Evolutionary conservation across 2,113 vertebrate species (phyloP).

Genomic region (Grantiella picta): DNA sequence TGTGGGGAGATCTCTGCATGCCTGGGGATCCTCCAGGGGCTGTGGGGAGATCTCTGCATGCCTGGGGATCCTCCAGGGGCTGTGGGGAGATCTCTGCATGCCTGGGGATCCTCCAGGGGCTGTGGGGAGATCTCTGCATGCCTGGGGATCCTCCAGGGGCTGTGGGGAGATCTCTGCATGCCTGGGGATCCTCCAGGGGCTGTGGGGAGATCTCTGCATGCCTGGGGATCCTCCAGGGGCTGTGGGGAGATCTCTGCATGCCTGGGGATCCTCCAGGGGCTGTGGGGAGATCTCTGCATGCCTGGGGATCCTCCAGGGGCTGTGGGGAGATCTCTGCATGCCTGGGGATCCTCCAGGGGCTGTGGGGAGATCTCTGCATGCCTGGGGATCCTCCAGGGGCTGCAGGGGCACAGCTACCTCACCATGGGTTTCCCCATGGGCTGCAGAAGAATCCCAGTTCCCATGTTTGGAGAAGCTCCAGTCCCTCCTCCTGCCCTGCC

Average conservation of each 20-base stretch:
- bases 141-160: too few relatives aligned
- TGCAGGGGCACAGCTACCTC: background rate
- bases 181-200: too few relatives aligned
- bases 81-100: background rate
- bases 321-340: background rate
- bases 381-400: background rate
- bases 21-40: rapidly evolving
- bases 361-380: background rate
- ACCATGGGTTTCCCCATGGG: background rate
- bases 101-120: too few relatives aligned
- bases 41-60: background rate
- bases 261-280: too few relatives aligned
- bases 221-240: too few relatives aligned
- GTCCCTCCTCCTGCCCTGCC: background rate
- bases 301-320: background rate
- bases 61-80: background rate
- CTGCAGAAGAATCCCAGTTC: background rate
- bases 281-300: background rate
- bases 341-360: rapidly evolving
- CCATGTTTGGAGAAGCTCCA: background rate
- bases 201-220: too few relatives aligned
- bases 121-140: background rate
- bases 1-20: background rate
- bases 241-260: background rate
- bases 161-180: too few relatives aligned